Percentiles rank a stretch among this genome's conserved stretches.
phyloP scores from a whole-genome alignment of 2,797 vertebrate species.

The Anomalospiza imberbis region DNA sequence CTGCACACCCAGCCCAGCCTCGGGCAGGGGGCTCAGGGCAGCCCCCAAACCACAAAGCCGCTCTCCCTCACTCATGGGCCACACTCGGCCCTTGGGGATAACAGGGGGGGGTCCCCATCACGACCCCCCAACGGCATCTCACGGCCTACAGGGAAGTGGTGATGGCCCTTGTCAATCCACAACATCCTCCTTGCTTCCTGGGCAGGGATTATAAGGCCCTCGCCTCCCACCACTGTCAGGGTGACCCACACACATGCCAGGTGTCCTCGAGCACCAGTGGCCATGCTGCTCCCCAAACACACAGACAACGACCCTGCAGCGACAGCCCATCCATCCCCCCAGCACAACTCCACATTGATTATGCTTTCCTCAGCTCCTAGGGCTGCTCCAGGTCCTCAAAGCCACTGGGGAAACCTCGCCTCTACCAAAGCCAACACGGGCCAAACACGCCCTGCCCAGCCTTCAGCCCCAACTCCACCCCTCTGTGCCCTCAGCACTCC shows the following conservation, averaged over 20 bases:
- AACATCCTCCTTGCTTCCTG: rapidly evolving
- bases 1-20: not conserved
- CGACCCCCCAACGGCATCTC: not conserved
- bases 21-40: not conserved
- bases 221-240: rapidly evolving
- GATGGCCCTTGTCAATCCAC: rapidly evolving
- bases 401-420: not conserved
- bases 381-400: too few relatives aligned
- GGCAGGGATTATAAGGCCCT: rapidly evolving
- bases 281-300: not conserved
- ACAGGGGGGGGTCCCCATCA: not conserved
- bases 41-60: rapidly evolving
- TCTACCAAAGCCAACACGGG: rapidly evolving
- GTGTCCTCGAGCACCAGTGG: not conserved
- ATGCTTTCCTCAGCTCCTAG: too few relatives aligned
- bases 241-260: rapidly evolving
- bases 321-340: not conserved
- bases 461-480: rapidly evolving
- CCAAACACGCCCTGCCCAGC: rapidly evolving
- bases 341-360: rapidly evolving
- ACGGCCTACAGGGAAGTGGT: rapidly evolving
- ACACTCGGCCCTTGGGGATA: rapidly evolving
- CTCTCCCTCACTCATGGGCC: not conserved
- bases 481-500: rapidly evolving
- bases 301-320: not conserved